These are phyloP conservation scores for Hippocampus kuda DNA, from an alignment of 2,797 vertebrate genomes.

Conservation along the genomic window DNA sequence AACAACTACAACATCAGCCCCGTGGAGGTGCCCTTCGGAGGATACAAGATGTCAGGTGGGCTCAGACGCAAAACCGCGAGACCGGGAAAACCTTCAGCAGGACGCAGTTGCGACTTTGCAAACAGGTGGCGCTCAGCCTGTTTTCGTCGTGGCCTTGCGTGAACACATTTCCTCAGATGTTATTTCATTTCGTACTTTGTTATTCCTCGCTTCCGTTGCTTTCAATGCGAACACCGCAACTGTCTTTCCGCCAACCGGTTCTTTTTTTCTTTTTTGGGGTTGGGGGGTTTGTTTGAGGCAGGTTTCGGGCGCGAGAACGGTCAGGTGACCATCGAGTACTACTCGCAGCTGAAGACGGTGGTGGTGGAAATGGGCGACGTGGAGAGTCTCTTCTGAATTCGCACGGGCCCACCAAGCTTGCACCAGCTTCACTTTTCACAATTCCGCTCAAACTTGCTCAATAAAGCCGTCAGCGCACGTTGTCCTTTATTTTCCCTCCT, in stretches of 20 bases:
- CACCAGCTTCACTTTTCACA: not conserved
- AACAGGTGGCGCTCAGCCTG: too few species aligned
- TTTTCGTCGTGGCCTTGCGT: too few species aligned
- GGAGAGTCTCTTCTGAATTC: slow-evolving; percentile 71
- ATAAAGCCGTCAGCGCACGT: too few species aligned
- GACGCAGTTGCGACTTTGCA: not conserved
- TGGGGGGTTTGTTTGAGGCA: slow-evolving; percentile 36
- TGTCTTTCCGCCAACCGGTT: not conserved
- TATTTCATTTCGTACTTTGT: too few species aligned
- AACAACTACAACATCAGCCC: slow-evolving; percentile 93
- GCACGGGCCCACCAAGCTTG: not conserved
- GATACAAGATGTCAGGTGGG: slow-evolving; percentile 92
- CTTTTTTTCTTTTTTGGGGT: not conserved
- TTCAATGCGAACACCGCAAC: too few species aligned
- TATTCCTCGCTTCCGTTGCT: too few species aligned
- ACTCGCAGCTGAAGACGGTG: slow-evolving; percentile 92
- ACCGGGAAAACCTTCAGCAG: not conserved
- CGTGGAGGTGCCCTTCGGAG: slow-evolving; percentile 88
- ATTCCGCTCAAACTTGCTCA: too few species aligned
- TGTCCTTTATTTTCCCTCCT: too few species aligned
- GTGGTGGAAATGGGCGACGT: slow-evolving; percentile 92
- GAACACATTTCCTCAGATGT: too few species aligned
- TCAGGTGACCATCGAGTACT: slow-evolving; percentile 82
- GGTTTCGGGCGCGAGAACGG: slow-evolving; percentile 95
- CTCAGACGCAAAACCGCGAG: too few species aligned